Evolutionary conservation across 1,140 invertebrate species (phyloP), one percentile per base, ranked within the genome.

Genomic region (Zaprionus gabonicus): DNA sequence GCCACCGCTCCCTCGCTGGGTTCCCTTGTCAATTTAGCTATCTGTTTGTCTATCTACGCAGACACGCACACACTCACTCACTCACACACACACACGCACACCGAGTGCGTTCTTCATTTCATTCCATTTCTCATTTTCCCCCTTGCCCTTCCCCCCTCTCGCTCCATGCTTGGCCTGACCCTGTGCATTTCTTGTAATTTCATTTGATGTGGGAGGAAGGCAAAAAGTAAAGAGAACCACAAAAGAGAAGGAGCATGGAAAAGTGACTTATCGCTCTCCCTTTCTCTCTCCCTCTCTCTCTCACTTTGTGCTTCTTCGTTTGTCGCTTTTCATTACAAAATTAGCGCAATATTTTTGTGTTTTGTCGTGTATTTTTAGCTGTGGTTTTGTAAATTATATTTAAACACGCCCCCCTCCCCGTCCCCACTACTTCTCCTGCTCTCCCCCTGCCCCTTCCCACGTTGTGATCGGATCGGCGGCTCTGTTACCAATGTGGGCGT

Each of bases 301-400:
- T 44, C 25, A 66, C 41, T 64, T 31, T 57, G 23, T 69, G 53
- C 71, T 44, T 60, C 25, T 69, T 44, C n/a, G 44, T 56, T 36
- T 80, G 77, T 80, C 34, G 72, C 63, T 64, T 78, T 76, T 38
- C 55, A 78, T 78, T 87, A 90, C 72, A 85, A 81, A 90, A 85
- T 85, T 76, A 90, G 81, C 85, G 78, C 82, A 79, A 68, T 78
- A 76, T 80, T 80, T 88, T 57, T 80, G 49, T 76, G n/a, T 41
- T n/a, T 77, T 78, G 53, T 79, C 51, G 66, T 69, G 63, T 88
- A 90, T 90, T 88, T 88, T 88, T 85, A 85, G 85, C 78, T 88
- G 84, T 60, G 74, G 78, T 75, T 84, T 76, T 88, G 78, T 90
- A 90, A 88, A 88, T 90, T 87, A 88, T 88, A 88, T 87, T 88